Conservation (phyloP, 2,888 invertebrate genomes). For the Prosopocoilus inquinatus region DNA sequence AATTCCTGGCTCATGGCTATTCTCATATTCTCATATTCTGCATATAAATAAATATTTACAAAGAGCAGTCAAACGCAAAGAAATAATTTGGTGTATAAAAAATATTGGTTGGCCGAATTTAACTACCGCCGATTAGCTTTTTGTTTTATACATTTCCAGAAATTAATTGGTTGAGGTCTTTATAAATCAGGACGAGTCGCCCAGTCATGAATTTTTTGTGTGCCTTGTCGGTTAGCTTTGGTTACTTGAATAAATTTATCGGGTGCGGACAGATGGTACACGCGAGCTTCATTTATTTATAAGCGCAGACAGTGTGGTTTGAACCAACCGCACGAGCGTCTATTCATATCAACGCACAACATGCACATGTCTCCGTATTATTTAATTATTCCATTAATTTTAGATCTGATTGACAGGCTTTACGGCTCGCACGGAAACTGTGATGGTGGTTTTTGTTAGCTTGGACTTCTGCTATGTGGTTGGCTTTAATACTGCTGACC, state of each 20-base stretch:
- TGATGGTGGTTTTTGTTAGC: conserved; percentile 9
- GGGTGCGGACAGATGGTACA: conserved; percentile 16
- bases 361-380: conserved; percentile 10
- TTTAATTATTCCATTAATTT: conserved; percentile 27
- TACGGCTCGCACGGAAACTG: conserved; percentile 7
- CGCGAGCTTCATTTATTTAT: conserved; percentile 20
- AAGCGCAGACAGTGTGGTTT: conserved; percentile 11
- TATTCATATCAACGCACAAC: conserved; percentile 14
- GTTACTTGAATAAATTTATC: conserved; percentile 9
- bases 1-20: too few species aligned
- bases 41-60: too few species aligned
- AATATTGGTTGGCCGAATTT: too few species aligned
- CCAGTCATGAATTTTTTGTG: too few species aligned
- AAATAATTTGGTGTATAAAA: too few species aligned
- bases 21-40: too few species aligned
- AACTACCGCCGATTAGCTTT: too few species aligned
- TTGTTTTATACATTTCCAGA: too few species aligned
- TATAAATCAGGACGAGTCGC: too few species aligned
- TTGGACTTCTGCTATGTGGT: background rate
- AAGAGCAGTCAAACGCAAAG: too few species aligned
- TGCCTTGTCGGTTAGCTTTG: background rate
- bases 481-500: background rate
- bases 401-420: conserved; percentile 22
- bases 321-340: conserved; percentile 11
- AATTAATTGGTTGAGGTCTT: too few species aligned